Percentiles rank a stretch among this genome's conserved stretches.
Conservation (phyloP, 2,113 vertebrate species). For the Meleagris gallopavo region DNA sequence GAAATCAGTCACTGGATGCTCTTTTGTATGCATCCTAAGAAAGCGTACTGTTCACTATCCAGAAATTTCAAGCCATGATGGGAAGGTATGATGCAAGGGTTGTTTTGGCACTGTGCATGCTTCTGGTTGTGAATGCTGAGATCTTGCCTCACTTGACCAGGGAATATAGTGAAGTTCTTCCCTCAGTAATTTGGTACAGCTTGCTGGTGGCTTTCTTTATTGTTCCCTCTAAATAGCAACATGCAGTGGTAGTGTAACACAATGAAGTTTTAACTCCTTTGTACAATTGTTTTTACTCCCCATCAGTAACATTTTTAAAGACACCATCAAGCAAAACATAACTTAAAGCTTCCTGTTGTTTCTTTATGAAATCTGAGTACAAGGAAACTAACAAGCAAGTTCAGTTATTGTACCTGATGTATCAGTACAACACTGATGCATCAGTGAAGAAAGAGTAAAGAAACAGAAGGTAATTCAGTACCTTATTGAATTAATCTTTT, state of each 20-base stretch:
- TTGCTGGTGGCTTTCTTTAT: neutral
- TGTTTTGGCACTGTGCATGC: neutral
- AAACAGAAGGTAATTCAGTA: neutral
- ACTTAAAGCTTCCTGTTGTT: neutral
- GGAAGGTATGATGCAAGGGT: neutral
- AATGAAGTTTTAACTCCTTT: neutral
- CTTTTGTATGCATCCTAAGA: neutral
- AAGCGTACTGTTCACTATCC: neutral
- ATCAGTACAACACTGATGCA: neutral
- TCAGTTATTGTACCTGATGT: neutral
- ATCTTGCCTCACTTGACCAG: neutral
- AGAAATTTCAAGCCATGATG: neutral
- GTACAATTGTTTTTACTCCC: neutral
- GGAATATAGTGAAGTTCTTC: neutral
- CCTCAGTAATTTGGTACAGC: neutral
- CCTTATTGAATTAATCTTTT: neutral
- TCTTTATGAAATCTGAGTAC: neutral
- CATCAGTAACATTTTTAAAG: neutral
- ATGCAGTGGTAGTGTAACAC: neutral
- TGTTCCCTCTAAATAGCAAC: neutral
- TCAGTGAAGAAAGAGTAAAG: neutral
- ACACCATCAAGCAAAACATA: neutral
- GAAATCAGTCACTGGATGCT: neutral
- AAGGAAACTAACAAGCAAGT: neutral
- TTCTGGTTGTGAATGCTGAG: neutral